Base-by-base conservation (phyloP, 2,888 invertebrate genomes). In the Cyaniris semiargus region DNA sequence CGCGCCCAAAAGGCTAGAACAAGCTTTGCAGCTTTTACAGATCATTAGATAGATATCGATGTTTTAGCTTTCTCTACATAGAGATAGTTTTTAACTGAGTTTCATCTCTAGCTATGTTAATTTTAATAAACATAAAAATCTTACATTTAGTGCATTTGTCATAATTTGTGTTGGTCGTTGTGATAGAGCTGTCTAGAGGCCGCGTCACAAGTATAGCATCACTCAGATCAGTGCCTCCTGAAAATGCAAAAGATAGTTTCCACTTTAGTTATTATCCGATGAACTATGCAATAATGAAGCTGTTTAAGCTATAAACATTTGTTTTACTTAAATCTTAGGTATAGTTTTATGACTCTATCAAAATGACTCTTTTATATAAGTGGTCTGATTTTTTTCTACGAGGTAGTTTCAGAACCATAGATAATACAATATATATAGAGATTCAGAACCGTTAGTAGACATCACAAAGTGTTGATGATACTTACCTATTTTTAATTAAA, bases 171-270 rank as follows among this genome's bases (percentile, higher is more conserved):
- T 53, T 53, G 23, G 74, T 23, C 15, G 15, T 23, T 10, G 48
- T 72, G 21, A 15, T 21, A 15, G 74, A 10, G 27, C 10, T 48
- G 53, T 53, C 74, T 0, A 89, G 81, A 0, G 91, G 90, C 15
- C 85, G 84, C 1, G 85, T 85, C 48, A 92, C 80, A 53, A 85
- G 87, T 76, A 93, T 89, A 0, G 91, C 85, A 76, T 86, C 34
- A 56, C 56, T 58, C 18, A 76, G 21, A 21, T 72, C 58, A 27
- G 21, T 13, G 21, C 23, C 48, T 7, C 6, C 74, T 74, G 27
- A 74, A 74, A 72, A 21, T 3, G 15, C 5, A 66, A 21, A 23
- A 60, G 23, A 23, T 23, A 38, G 8, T 38, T 1, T 34, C 10
- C 23, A 60, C 4, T 23, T 58, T 44, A 18, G 53, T 58, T 21